phyloP scores from a whole-genome alignment of 2,797 vertebrate species.

The Lacerta agilis region DNA sequence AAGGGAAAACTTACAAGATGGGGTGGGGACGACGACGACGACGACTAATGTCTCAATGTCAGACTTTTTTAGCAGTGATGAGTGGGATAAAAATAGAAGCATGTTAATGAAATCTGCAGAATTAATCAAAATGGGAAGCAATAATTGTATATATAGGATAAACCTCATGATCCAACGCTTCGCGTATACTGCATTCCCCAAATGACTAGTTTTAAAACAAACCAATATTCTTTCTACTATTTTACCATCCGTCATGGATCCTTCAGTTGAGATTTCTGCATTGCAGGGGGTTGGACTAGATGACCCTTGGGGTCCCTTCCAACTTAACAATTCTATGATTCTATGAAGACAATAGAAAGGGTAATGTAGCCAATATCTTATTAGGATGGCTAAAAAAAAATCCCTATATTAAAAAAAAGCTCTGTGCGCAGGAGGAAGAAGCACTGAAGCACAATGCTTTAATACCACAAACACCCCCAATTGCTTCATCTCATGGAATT shows the following conservation, averaged over 20 bases:
- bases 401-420: fast-evolving
- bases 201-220: neutral
- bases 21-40: no score
- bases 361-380: conserved; percentile 38
- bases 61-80: neutral
- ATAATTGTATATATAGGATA: neutral
- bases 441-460: neutral
- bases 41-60: neutral
- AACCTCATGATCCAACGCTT: neutral
- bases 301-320: no score
- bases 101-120: neutral
- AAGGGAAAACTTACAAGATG: neutral
- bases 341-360: neutral
- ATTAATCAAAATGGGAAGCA: neutral
- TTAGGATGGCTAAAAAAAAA: neutral
- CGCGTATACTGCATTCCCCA: neutral
- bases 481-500: conserved; percentile 9
- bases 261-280: no score
- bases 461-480: neutral
- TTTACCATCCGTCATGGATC: no score
- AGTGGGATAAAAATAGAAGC: neutral
- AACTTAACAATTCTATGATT: no score
- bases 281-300: no score
- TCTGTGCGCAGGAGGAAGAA: neutral
- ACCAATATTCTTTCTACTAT: neutral